Percentiles rank a stretch among this genome's conserved stretches.
Conservation (phyloP, 2,888 invertebrate genomes). For the Tetranychus truncatus region DNA sequence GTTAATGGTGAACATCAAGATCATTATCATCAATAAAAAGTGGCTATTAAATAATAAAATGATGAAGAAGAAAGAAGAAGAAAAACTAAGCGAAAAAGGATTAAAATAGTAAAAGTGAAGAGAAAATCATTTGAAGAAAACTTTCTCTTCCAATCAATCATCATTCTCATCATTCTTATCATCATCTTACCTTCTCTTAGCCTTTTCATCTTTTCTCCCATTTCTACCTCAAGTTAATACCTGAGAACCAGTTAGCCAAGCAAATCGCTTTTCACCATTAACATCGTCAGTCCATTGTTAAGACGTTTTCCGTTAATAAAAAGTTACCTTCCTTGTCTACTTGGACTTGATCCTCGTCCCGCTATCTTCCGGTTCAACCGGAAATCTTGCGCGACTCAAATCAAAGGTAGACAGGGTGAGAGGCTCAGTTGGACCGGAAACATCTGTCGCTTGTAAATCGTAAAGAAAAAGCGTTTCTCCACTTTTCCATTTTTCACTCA, state of each 20-base stretch:
- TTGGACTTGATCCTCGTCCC: neutral
- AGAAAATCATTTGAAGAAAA: neutral
- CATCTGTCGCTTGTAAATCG: neutral
- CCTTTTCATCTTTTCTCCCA: neutral
- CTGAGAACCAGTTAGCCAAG: neutral
- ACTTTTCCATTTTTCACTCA: neutral
- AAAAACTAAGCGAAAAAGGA: too few species aligned
- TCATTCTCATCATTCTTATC: neutral
- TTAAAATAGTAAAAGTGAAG: too few species aligned
- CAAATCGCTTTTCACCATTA: neutral
- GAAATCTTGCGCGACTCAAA: neutral
- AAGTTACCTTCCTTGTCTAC: neutral
- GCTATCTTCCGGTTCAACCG: constrained; percentile 1
- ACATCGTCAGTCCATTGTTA: neutral
- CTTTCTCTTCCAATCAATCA: neutral
- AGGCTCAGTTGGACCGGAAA: neutral
- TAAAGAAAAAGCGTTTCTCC: neutral
- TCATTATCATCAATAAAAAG: too few species aligned
- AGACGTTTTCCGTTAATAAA: neutral
- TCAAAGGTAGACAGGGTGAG: neutral
- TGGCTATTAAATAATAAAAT: too few species aligned
- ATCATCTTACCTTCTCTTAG: neutral
- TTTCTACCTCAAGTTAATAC: neutral
- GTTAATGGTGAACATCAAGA: too few species aligned
- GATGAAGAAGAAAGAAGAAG: too few species aligned